Percentiles rank a stretch among this genome's conserved stretches.
phyloP scores from a whole-genome alignment of 2,888 invertebrate species.

The Lycocerus yunnanus region DNA sequence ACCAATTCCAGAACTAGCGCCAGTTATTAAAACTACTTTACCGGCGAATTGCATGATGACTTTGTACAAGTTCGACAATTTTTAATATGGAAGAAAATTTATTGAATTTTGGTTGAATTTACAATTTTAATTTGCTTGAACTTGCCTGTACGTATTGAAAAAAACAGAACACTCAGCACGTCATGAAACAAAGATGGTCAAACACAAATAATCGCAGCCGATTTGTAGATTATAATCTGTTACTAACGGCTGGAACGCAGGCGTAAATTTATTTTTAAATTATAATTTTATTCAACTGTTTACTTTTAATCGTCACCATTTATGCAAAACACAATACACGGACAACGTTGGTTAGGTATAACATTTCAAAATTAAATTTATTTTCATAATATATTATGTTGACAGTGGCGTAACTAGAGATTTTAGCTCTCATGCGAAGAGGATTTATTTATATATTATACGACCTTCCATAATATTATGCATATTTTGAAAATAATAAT shows the following conservation, averaged over 20 bases:
- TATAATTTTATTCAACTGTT: neutral
- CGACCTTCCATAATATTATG: too few species aligned
- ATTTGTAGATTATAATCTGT: neutral
- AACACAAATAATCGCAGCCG: neutral
- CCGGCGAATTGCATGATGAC: slow-evolving; percentile 61
- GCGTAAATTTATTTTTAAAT: neutral
- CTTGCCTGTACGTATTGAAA: neutral
- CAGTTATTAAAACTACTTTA: slow-evolving; percentile 76
- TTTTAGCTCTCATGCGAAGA: too few species aligned
- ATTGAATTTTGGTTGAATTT: neutral
- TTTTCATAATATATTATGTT: too few species aligned
- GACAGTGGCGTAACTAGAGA: too few species aligned
- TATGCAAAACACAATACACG: neutral
- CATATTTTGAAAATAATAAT: too few species aligned
- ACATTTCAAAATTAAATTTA: too few species aligned
- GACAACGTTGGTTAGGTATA: too few species aligned
- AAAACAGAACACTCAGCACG: neutral
- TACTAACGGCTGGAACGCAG: neutral
- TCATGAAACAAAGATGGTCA: neutral
- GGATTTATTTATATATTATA: too few species aligned
- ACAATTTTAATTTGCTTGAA: too few species aligned
- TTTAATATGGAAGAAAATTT: neutral
- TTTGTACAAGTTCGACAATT: neutral
- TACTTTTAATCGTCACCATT: neutral
- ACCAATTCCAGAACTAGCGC: slow-evolving; percentile 87